Conservation (phyloP, 2,888 invertebrate genomes). For the Pseudococcus viburni region DNA sequence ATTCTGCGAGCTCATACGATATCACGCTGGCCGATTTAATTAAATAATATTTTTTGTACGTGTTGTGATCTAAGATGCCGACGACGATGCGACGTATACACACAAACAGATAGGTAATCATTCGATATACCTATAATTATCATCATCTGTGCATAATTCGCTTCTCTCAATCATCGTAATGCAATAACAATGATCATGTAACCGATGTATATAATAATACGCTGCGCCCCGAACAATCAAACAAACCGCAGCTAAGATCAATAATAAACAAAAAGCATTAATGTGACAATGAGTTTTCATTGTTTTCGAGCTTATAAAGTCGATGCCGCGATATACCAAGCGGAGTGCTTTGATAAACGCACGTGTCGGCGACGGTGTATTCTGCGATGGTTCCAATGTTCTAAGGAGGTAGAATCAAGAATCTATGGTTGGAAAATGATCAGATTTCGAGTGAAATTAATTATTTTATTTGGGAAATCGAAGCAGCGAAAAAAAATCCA, state of each 20-base stretch:
- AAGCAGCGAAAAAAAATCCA: too few relatives aligned
- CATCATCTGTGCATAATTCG: constrained; percentile 41
- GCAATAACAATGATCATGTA: constrained; percentile 64
- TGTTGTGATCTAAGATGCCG: constrained; percentile 42
- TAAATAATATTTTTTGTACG: constrained; percentile 57
- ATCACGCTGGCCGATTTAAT: constrained; percentile 63
- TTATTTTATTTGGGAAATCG: too few relatives aligned
- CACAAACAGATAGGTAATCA: constrained; percentile 50
- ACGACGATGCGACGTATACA: not conserved
- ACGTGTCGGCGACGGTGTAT: constrained; percentile 44
- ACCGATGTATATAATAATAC: constrained; percentile 53
- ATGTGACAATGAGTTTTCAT: constrained; percentile 62
- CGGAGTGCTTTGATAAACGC: constrained; percentile 48
- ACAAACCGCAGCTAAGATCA: constrained; percentile 63
- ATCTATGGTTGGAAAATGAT: too few relatives aligned
- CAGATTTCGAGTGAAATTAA: too few relatives aligned
- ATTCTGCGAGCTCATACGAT: not conserved
- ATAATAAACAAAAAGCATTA: constrained; percentile 62
- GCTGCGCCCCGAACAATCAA: constrained; percentile 17
- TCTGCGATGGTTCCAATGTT: too few relatives aligned
- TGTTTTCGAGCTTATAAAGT: constrained; percentile 55
- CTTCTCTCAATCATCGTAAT: constrained; percentile 39
- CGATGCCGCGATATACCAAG: constrained; percentile 25
- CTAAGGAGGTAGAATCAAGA: too few relatives aligned
- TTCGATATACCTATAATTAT: constrained; percentile 59